Percentiles rank a stretch among this genome's conserved stretches.
These are phyloP conservation scores for Chelidonichthys spinosus DNA, from an alignment of 2,797 vertebrate genomes.

Conservation along the genomic window DNA sequence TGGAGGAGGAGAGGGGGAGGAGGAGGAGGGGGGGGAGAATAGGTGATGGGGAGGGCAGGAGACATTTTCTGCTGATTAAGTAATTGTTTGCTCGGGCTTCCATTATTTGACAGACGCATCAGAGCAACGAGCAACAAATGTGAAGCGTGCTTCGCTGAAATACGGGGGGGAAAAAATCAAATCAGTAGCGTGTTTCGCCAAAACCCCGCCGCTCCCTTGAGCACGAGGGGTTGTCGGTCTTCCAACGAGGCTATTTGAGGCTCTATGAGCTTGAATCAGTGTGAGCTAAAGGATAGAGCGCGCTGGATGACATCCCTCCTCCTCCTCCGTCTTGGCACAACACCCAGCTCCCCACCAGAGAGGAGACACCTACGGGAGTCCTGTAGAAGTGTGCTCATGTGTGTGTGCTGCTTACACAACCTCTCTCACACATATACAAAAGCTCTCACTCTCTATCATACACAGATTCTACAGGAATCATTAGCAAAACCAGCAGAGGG, in stretches of 20 bases:
- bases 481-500: constrained; percentile 64
- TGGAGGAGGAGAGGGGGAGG: not conserved
- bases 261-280: constrained; percentile 61
- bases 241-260: constrained; percentile 38
- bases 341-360: constrained; percentile 64
- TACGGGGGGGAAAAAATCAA: constrained; percentile 32
- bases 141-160: constrained; percentile 17
- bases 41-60: constrained; percentile 15
- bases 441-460: constrained; percentile 49
- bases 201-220: constrained; percentile 31
- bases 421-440: constrained; percentile 33
- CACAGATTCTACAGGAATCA: constrained; percentile 63
- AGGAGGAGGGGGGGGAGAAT: not conserved
- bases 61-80: constrained; percentile 80
- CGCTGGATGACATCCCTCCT: constrained; percentile 59
- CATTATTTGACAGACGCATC: constrained; percentile 69
- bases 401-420: constrained; percentile 59
- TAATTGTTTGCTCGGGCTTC: constrained; percentile 67
- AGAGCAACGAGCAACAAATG: constrained; percentile 46
- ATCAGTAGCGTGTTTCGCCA: constrained; percentile 36
- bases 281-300: constrained; percentile 56
- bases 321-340: constrained; percentile 63
- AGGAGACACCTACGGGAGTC: constrained; percentile 81
- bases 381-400: constrained; percentile 51
- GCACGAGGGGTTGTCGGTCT: constrained; percentile 7